Evolutionary conservation across 2,113 vertebrate genomes (phyloP), one percentile per base, ranked within the genome.

Genomic region (Holacanthus passer): DNA sequence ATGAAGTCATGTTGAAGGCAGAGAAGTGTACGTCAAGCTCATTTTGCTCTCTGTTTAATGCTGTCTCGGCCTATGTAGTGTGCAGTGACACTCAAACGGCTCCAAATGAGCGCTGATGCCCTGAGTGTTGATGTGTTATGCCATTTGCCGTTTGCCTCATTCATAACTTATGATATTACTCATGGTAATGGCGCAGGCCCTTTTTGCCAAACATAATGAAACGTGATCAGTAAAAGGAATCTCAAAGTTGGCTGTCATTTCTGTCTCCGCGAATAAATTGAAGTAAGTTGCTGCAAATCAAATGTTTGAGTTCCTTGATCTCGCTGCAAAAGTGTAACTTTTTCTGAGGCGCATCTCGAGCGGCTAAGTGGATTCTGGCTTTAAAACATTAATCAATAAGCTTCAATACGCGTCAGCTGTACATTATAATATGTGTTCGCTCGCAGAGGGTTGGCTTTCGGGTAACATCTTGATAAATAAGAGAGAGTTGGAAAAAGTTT

Each of bases 101-200:
- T 82, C 80, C 59, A 89, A 92, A 93, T 87, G 88, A 92, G 90
- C 32, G 11, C 82, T 90, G 91, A 93, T 85, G 88, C 87, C 76
- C 84, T 13, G 32, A 87, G 71, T 79, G 87, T 83, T 92, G 92
- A 94, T 93, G 79, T 84, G 88, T 88, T 90, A 74, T 88, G 92
- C 91, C 93, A 86, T 92, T 92, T 82, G 84, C 91, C 78, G 82
- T 92, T 92, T 89, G 92, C 90, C 87, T 95, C 92, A 94, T 94
- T 91, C 89, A 92, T 94, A 94, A 94, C 92, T 93, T 86, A 91
- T 91, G 88, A 87, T 90, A 85, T 91, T 89, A 84, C 90, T 91
- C 83, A 60, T 83, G 88, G 87, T 93, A 94, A 93, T 93, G 86
- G 91, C 52, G 37, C 79, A 67, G 86, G 85, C 87, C 83, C 62